A percentile compares a stretch with the other conserved stretches of the same genome.
These are phyloP conservation scores for Nothobranchius furzeri DNA, from an alignment of 2,113 vertebrate genomes.

Conservation along the genomic window DNA sequence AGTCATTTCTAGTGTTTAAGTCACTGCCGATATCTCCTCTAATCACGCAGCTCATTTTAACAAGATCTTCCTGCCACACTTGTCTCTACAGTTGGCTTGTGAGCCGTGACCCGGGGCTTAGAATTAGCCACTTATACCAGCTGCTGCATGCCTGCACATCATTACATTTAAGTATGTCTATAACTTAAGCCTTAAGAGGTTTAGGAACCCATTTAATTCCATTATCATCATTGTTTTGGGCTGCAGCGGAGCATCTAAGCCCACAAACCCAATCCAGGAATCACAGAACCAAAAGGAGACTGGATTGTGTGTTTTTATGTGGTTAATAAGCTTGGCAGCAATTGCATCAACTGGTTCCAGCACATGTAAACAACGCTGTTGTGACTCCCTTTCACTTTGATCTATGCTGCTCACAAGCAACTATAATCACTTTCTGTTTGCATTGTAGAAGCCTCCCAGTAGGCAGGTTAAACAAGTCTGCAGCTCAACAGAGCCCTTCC, in stretches of 20 bases:
- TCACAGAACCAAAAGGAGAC: not conserved
- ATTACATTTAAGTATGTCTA: constrained; percentile 37
- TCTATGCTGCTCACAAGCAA: constrained; percentile 2
- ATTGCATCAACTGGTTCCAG: not conserved
- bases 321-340: constrained; percentile 14
- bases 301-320: not conserved
- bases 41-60: constrained; percentile 53
- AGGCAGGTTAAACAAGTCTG: constrained; percentile 53
- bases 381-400: constrained; percentile 22
- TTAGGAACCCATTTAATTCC: constrained; percentile 40
- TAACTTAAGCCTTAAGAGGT: constrained; percentile 46
- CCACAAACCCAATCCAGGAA: constrained; percentile 2
- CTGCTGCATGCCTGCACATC: constrained; percentile 41
- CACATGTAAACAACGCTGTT: constrained; percentile 1
- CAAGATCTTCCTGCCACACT: constrained; percentile 26
- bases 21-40: constrained; percentile 25
- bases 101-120: constrained; percentile 34
- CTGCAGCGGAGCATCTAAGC: constrained; percentile 15
- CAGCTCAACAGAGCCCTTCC: constrained; percentile 11
- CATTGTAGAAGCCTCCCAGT: constrained; percentile 11
- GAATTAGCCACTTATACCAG: constrained; percentile 35
- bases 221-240: constrained; percentile 23
- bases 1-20: constrained; percentile 25
- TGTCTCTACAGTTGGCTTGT: constrained; percentile 7
- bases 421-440: not conserved